Evolutionary conservation across 2,888 invertebrate genomes (phyloP), one percentile per base, ranked within the genome.

Genomic region (Suillia variegata): DNA sequence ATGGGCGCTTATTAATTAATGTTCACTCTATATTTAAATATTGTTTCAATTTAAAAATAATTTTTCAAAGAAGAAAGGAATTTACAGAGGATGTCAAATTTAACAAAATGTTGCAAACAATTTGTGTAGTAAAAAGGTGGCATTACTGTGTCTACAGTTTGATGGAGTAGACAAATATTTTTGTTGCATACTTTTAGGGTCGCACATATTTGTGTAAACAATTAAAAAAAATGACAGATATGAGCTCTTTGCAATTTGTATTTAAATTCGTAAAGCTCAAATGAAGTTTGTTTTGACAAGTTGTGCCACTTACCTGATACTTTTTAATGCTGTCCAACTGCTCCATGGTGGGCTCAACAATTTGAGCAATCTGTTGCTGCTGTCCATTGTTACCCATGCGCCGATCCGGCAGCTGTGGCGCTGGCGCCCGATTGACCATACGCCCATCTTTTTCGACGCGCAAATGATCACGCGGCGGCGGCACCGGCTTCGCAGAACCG

Each of bases 241-340:
- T 4, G n/a, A 8, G 3, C n/a, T 5, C 4, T 38, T 38, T 38
- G 38, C 6, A 38, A 38, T 13, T 38, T 26, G 4, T 38, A 5
- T 31, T 5, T n/a, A 38, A 38, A 38, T 38, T 38, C n/a, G 38
- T 38, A 38, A 38, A 13, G 5, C 5, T 26, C 6, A 26, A 26
- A 26, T 5, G 26, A 26, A 26, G 10, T 26, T 26, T 26, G 6
- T 26, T n/a, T n/a, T n/a, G n/a, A n/a, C n/a, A n/a, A n/a, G n/a
- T n/a, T n/a, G n/a, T n/a, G n/a, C 26, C 18, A 70, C 87, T 85
- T 71, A 95, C 94, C 90, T 94, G 94, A 82, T 94, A 96, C 81
- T 94, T 94, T 76, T 90, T 90, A 80, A 96, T 94, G 81, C 93
- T 92, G 78, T 94, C 93, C 82, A 95, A 85, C 83, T 96, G 94